phyloP scores from a whole-genome alignment of 2,113 vertebrate genomes.

The Fulica atra region DNA sequence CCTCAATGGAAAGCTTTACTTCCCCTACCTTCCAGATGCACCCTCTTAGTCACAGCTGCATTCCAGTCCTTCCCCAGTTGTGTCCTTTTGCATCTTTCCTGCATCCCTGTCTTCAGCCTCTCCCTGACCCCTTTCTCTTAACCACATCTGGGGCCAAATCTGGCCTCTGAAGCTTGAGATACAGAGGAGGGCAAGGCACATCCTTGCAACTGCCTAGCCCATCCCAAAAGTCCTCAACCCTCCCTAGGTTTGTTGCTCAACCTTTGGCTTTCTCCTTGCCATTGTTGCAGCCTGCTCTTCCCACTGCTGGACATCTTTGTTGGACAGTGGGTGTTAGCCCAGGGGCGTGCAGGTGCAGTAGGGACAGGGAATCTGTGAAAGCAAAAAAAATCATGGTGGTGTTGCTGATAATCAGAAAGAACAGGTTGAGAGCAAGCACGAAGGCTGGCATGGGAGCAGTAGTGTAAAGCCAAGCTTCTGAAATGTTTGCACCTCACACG shows the following conservation, averaged over 20 bases:
- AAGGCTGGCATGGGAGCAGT: neutral
- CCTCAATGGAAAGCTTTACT: neutral
- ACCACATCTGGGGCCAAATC: accelerated
- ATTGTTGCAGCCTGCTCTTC: neutral
- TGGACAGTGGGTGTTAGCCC: neutral
- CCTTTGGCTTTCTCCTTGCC: neutral
- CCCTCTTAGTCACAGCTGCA: neutral
- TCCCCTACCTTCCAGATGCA: neutral
- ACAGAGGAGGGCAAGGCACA: neutral
- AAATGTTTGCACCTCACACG: neutral
- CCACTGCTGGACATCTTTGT: neutral
- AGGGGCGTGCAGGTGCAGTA: slow-evolving; percentile 30
- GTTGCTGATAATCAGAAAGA: neutral
- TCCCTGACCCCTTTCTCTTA: neutral
- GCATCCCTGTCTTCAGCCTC: neutral
- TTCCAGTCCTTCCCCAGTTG: neutral
- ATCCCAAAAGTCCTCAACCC: neutral
- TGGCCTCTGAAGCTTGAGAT: neutral
- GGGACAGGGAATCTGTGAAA: neutral
- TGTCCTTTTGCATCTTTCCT: neutral
- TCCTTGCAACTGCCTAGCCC: neutral
- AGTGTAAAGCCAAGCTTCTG: neutral
- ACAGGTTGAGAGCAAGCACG: neutral
- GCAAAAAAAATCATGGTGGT: neutral
- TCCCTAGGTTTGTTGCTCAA: neutral